These are phyloP conservation scores for Anaspis maculata DNA, from an alignment of 2,888 invertebrate species.

Conservation along the genomic window DNA sequence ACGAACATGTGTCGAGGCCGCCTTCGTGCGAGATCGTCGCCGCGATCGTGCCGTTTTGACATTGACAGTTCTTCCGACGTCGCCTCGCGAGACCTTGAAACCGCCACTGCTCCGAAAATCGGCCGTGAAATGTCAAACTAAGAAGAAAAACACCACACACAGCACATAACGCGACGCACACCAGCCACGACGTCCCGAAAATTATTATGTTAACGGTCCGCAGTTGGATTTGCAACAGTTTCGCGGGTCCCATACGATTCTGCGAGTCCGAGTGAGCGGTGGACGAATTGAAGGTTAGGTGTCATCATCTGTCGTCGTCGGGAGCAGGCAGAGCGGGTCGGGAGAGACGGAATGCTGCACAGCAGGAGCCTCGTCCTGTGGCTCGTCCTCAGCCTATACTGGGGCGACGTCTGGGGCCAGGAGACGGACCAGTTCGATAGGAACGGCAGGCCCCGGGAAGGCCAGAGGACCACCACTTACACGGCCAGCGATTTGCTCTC, in stretches of 20 bases:
- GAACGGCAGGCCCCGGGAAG: constrained; percentile 4
- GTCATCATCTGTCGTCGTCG: too few species aligned
- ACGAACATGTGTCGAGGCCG: constrained; percentile 13
- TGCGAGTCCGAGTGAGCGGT: too few species aligned
- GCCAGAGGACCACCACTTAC: constrained; percentile 40
- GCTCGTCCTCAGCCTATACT: constrained; percentile 33
- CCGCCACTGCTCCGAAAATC: constrained; percentile 15
- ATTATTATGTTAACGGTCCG: constrained; percentile 30
- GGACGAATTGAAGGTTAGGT: too few species aligned
- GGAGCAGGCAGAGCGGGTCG: too few species aligned
- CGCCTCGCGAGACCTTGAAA: constrained; percentile 18
- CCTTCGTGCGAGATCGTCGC: too few species aligned
- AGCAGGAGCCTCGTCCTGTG: constrained; percentile 27
- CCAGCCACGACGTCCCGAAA: too few species aligned
- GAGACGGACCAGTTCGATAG: constrained; percentile 14
- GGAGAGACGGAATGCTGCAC: constrained; percentile 6
- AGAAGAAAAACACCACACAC: constrained; percentile 23
- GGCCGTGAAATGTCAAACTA: constrained; percentile 35
- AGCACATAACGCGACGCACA: too few species aligned
- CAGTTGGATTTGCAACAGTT: background rate
- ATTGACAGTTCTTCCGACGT: constrained; percentile 14
- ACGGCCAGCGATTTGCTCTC: constrained; percentile 48
- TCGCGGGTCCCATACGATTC: too few species aligned
- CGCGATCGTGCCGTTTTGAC: too few species aligned
- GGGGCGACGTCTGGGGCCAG: constrained; percentile 24